Percentiles rank a stretch among this genome's conserved stretches.
Conservation (phyloP, 2,113 vertebrate genomes). For the Rissa tridactyla region DNA sequence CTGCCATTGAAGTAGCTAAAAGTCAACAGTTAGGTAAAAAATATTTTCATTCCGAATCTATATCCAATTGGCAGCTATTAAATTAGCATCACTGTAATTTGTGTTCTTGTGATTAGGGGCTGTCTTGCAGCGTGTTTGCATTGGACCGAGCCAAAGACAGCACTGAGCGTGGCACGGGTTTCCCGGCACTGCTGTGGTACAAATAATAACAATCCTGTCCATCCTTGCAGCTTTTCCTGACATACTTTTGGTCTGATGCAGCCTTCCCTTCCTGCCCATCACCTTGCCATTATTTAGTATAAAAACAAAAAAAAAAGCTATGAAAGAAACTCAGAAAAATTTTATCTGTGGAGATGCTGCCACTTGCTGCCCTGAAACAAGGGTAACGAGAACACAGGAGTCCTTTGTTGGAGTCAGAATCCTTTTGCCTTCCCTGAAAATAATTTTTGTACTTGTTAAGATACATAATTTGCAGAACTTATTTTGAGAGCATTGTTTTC, state of each 20-base stretch:
- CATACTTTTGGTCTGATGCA: background rate
- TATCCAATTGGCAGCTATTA: background rate
- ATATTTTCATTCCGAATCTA: background rate
- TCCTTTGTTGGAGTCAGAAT: background rate
- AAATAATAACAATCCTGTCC: background rate
- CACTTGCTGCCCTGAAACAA: background rate
- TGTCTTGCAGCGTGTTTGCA: fast-evolving
- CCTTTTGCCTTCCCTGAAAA: background rate
- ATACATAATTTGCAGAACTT: background rate
- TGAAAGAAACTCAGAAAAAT: background rate
- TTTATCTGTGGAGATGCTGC: background rate
- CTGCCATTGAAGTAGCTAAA: background rate
- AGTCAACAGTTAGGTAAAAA: background rate
- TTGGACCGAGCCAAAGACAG: background rate
- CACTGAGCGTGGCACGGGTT: background rate
- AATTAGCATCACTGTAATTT: background rate
- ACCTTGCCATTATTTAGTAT: background rate
- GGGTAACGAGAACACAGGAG: background rate
- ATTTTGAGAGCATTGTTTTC: fast-evolving
- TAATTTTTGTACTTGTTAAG: background rate
- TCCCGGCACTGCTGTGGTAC: background rate
- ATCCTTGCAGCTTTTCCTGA: background rate
- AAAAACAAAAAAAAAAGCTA: background rate
- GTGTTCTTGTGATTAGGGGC: background rate
- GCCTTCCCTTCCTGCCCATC: background rate